Evolutionary conservation across 35 echinoderm and acorn worm genomes (phyloP).

Genomic region (Strongylocentrotus purpuratus): DNA sequence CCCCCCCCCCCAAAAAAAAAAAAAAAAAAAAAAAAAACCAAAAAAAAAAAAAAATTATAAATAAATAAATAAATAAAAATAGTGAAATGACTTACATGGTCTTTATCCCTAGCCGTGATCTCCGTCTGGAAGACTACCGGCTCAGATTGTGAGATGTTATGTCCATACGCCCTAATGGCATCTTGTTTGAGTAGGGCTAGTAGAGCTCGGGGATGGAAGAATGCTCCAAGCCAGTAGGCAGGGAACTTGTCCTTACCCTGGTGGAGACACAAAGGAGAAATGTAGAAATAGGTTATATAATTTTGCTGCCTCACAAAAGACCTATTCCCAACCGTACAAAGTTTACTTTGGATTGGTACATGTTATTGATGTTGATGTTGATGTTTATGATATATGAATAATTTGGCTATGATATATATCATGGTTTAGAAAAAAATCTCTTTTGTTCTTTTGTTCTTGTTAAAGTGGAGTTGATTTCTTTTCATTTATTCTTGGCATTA

Average conservation of each 20-base stretch:
- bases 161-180: constrained; percentile 71
- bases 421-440: too few relatives aligned
- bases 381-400: too few relatives aligned
- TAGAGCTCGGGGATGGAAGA: constrained; percentile 87
- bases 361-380: too few relatives aligned
- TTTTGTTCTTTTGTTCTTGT: too few relatives aligned
- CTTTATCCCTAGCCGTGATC: constrained; percentile 96
- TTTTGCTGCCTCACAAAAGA: neutral
- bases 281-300: neutral
- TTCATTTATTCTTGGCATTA: too few relatives aligned
- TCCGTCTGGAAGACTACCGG: constrained; percentile 94
- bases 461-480: too few relatives aligned
- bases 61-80: neutral
- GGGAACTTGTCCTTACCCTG: constrained; percentile 95
- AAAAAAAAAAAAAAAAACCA: too few relatives aligned
- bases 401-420: too few relatives aligned
- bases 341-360: too few relatives aligned
- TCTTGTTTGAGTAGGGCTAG: constrained; percentile 89
- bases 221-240: constrained; percentile 93
- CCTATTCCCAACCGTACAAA: neutral
- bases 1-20: too few relatives aligned
- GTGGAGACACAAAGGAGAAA: neutral
- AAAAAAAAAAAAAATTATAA: too few relatives aligned
- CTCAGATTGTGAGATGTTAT: constrained; percentile 75
- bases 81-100: constrained; percentile 80